Conservation (phyloP, 2,113 vertebrate species). For the Alethe diademata region DNA sequence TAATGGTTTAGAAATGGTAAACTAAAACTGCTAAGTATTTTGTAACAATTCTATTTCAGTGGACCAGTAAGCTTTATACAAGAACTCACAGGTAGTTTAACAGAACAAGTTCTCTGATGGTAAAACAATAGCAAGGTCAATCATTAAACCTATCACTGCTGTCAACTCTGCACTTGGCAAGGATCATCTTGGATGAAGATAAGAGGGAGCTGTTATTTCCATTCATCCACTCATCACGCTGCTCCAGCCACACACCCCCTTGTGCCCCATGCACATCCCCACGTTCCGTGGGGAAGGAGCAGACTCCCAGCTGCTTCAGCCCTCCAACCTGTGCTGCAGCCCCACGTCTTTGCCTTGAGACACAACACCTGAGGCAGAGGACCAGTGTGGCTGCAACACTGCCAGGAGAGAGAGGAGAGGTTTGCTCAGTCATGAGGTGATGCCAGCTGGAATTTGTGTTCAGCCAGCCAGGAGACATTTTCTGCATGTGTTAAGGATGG, state of each 20-base stretch:
- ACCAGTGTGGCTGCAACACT: fast-evolving
- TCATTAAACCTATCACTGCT: neutral
- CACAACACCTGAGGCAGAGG: neutral
- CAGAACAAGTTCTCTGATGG: neutral
- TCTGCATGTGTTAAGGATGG: neutral
- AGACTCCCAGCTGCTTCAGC: neutral
- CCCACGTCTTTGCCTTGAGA: neutral
- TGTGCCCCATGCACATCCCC: neutral
- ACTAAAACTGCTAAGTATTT: neutral
- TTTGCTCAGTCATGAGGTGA: neutral
- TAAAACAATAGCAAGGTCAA: neutral
- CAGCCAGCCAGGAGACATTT: neutral
- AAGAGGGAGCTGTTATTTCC: neutral
- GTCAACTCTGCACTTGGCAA: neutral
- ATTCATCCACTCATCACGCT: neutral
- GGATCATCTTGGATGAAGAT: neutral
- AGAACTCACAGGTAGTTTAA: neutral
- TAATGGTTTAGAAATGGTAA: neutral
- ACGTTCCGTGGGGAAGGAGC: neutral
- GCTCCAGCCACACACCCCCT: neutral
- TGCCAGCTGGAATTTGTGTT: slow-evolving; percentile 7
- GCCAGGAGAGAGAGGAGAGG: fast-evolving
- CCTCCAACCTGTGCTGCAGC: neutral
- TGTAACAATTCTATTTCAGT: neutral
- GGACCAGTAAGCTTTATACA: neutral